A percentile compares a stretch with the other conserved stretches of the same genome.
phyloP scores from a whole-genome alignment of 2,888 invertebrate genomes.

The Lobophora halterata region DNA sequence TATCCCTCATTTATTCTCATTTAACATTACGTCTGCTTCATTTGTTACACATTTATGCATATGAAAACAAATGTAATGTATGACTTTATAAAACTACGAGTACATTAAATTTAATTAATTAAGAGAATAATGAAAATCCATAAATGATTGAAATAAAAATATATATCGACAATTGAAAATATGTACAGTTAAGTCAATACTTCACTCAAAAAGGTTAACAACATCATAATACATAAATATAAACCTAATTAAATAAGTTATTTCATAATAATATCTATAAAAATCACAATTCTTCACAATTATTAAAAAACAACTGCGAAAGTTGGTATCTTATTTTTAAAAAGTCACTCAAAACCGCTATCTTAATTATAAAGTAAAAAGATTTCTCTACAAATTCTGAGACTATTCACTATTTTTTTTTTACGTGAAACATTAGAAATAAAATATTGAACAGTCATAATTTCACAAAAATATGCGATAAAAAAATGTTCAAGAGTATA shows the following conservation, averaged over 20 bases:
- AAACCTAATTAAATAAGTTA: constrained; percentile 14
- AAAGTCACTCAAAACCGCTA: constrained; percentile 10
- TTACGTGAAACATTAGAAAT: constrained; percentile 22
- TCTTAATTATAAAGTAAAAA: constrained; percentile 1
- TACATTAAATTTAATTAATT: too few relatives aligned
- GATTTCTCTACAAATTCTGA: constrained; percentile 11
- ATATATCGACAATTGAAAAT: too few relatives aligned
- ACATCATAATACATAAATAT: constrained; percentile 9
- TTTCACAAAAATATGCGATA: constrained; percentile 51
- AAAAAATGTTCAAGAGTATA: constrained; percentile 29
- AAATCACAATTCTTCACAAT: constrained; percentile 20
- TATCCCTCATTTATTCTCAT: too few relatives aligned
- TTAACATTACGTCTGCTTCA: too few relatives aligned
- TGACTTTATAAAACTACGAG: too few relatives aligned
- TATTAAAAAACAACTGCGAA: constrained; percentile 10
- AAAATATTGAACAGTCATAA: constrained; percentile 64
- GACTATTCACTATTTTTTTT: constrained; percentile 19
- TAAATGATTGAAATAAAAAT: too few relatives aligned
- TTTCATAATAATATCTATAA: constrained; percentile 17
- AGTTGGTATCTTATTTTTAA: background rate
- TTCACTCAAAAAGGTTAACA: too few relatives aligned
- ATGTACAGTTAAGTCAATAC: too few relatives aligned
- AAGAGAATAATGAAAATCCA: too few relatives aligned
- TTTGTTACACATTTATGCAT: too few relatives aligned
- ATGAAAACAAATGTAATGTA: too few relatives aligned